phyloP scores from a whole-genome alignment of 37 sponge, comb jelly and placozoan species.

The Halichondria panicea region DNA sequence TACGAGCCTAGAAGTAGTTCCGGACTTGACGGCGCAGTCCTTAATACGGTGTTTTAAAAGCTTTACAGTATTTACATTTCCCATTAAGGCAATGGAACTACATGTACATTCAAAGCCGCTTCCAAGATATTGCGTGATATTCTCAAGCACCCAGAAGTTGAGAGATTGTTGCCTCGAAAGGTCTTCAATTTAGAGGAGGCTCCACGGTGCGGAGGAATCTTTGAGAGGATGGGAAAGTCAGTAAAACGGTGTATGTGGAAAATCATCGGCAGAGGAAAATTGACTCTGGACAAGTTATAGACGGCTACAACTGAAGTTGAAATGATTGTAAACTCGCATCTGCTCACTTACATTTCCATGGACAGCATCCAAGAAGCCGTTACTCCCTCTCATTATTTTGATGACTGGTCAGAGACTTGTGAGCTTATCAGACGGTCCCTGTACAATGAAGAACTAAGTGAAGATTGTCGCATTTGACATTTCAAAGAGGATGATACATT shows the following conservation, averaged over 20 bases:
- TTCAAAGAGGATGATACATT: neutral
- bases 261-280: neutral
- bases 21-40: neutral
- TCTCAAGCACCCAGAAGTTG: neutral
- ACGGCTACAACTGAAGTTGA: conserved; percentile 28
- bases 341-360: neutral
- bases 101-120: conserved; percentile 13
- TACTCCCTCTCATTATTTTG: conserved; percentile 15
- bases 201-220: conserved; percentile 7
- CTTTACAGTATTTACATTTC: conserved; percentile 9
- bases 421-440: conserved; percentile 12
- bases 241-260: conserved; percentile 36
- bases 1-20: conserved; percentile 11
- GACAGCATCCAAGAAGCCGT: conserved; percentile 7
- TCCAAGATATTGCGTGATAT: neutral
- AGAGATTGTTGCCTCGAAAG: neutral
- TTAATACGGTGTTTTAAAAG: conserved; percentile 9
- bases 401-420: neutral
- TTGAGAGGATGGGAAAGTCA: conserved; percentile 5
- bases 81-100: conserved; percentile 8
- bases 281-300: conserved; percentile 4
- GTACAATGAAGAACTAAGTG: neutral
- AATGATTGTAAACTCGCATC: conserved; percentile 14
- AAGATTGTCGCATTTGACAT: neutral
- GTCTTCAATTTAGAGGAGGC: neutral